Conservation (phyloP, 1,140 invertebrate genomes). For the Aplysia californica region DNA sequence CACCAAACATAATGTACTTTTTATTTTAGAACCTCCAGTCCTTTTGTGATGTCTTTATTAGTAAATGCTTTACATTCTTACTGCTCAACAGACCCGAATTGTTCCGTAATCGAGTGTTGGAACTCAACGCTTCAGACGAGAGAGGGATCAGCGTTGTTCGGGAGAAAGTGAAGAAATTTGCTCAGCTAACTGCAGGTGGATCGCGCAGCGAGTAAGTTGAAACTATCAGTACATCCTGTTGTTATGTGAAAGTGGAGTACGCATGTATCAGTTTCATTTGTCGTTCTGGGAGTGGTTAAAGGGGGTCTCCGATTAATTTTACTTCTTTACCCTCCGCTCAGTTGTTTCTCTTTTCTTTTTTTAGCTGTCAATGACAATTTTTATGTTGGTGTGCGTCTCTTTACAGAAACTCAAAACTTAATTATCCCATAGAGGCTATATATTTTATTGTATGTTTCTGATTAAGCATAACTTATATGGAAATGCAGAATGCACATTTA, state of each 20-base stretch:
- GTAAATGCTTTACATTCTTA: not conserved
- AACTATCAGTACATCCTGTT: too few species aligned
- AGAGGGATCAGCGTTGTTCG: slow-evolving; percentile 97
- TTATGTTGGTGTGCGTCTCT: too few species aligned
- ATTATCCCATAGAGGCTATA: too few species aligned
- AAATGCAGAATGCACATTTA: too few species aligned
- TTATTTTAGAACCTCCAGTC: too few species aligned
- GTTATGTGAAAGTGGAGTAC: too few species aligned
- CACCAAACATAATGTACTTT: not conserved
- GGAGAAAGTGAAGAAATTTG: slow-evolving; percentile 96
- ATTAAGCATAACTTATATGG: too few species aligned
- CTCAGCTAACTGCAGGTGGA: slow-evolving; percentile 78
- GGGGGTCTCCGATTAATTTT: too few species aligned
- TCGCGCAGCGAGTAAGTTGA: slow-evolving; percentile 80
- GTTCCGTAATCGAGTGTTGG: slow-evolving; percentile 79
- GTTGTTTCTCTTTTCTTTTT: not conserved
- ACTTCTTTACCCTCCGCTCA: not conserved
- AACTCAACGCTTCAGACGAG: slow-evolving; percentile 99
- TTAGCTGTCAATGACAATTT: not conserved
- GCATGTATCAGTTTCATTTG: too few species aligned
- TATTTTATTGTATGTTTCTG: too few species aligned
- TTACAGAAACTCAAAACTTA: too few species aligned
- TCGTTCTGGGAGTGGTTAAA: too few species aligned
- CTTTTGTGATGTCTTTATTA: not conserved
- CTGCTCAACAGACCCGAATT: slow-evolving; percentile 53